Evolutionary conservation across 1,140 invertebrate species (phyloP).

Genomic region (Drosophila suzukii): DNA sequence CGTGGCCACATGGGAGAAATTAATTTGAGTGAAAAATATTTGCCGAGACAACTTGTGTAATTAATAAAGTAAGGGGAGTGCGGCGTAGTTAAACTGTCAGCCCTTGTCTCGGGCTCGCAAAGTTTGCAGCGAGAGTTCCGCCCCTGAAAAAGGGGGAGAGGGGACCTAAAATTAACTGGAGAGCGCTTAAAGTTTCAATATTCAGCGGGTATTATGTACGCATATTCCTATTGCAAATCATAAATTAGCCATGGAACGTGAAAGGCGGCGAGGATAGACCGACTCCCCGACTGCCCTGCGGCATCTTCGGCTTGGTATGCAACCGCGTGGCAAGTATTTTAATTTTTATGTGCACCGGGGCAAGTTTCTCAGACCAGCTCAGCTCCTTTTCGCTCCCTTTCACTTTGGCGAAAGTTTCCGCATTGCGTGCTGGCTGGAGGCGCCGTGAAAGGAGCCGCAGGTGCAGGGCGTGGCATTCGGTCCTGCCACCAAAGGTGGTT

Average conservation of each 20-base stretch:
- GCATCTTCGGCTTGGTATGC: slow-evolving; percentile 51
- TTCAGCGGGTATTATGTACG: slow-evolving; percentile 17
- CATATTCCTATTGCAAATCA: slow-evolving; percentile 54
- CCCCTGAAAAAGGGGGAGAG: slow-evolving; percentile 36
- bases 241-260: slow-evolving; percentile 71
- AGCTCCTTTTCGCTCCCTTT: slow-evolving; percentile 26
- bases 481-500: slow-evolving; percentile 18
- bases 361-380: slow-evolving; percentile 52
- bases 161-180: slow-evolving; percentile 6
- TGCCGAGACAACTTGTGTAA: slow-evolving; percentile 76
- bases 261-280: slow-evolving; percentile 27
- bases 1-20: slow-evolving; percentile 75
- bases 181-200: slow-evolving; percentile 52
- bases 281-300: background rate
- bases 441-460: slow-evolving; percentile 17
- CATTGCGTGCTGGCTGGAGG: slow-evolving; percentile 61
- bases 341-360: slow-evolving; percentile 73
- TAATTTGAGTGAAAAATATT: slow-evolving; percentile 82
- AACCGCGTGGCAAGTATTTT: slow-evolving; percentile 71
- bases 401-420: slow-evolving; percentile 62
- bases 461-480: background rate
- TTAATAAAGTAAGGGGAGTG: slow-evolving; percentile 67
- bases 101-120: slow-evolving; percentile 65
- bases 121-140: slow-evolving; percentile 62
- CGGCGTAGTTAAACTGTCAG: slow-evolving; percentile 63